Base-by-base conservation (phyloP, 2,113 vertebrate genomes). In the Python bivittatus region DNA sequence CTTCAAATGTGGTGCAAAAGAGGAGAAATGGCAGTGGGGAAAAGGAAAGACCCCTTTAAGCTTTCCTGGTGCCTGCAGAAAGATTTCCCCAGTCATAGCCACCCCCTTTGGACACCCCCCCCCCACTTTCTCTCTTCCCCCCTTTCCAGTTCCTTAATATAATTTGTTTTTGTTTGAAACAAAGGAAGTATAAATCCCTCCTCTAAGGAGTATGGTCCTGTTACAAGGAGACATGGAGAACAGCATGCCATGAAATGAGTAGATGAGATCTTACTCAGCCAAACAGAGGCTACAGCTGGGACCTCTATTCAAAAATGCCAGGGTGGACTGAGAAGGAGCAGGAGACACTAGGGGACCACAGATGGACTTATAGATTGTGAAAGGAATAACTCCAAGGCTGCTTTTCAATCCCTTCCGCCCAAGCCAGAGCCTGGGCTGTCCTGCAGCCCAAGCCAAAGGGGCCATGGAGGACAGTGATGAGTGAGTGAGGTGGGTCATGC, bases 211-310 rank as follows among this genome's bases (percentile, higher is more conserved):
- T 23, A 0, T 9, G 68, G 85, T 64, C 85, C 5, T 92, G 95
- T 97, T 94, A 94, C 95, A 93, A 95, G 95, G 95, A 93, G 94
- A 95, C 27, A 0, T 27, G 64, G 88, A 48, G n/a, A 60, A 88
- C 27, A 60, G 44, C 87, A 68, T n/a, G 6, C 33, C 68, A 38
- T 79, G 68, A 38, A 79, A 79, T 79, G 33, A 79, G 17, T 38
- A 2, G n/a, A 22, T 38, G 17, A 79, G 33, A 20, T 79, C 17
- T 79, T 79, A 6, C 68, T 79, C 68, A 38, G 33, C 15, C 68
- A 38, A 79, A 38, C 68, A 79, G n/a, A 79, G 20, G 20, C n/a
- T 8, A 79, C 17, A 20, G 5, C 33, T 79, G 15, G 33, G 68
- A 79, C 33, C 20, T 38, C n/a, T 6, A 79, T 20, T 79, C 68